These are phyloP conservation scores for Maconellicoccus hirsutus DNA, from an alignment of 1,140 invertebrate species.

Conservation along the genomic window DNA sequence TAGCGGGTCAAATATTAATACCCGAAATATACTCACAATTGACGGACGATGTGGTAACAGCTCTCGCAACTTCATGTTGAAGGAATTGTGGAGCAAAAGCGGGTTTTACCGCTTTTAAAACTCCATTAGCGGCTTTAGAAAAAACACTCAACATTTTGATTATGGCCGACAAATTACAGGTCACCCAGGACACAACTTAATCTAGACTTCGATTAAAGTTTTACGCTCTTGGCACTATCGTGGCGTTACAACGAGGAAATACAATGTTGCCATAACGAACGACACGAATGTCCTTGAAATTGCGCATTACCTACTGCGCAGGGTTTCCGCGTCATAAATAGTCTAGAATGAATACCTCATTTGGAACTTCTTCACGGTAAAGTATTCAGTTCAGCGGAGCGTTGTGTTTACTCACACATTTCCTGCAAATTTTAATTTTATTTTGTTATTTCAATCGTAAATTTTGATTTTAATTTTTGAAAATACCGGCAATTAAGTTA, in stretches of 20 bases:
- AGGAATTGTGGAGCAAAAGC: conserved; percentile 38
- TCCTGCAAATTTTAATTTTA: too few relatives aligned
- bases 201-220: not conserved
- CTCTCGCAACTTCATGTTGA: conserved; percentile 43
- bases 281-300: too few relatives aligned
- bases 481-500: too few relatives aligned
- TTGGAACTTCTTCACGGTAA: too few relatives aligned
- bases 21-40: conserved; percentile 43
- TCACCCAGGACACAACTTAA: conserved; percentile 7
- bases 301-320: too few relatives aligned
- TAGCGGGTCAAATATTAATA: not conserved
- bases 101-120: conserved; percentile 46
- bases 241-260: not conserved
- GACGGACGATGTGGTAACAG: conserved; percentile 39
- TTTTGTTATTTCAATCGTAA: too few relatives aligned
- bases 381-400: too few relatives aligned
- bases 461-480: too few relatives aligned
- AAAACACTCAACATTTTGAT: conserved; percentile 51
- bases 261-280: too few relatives aligned
- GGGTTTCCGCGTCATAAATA: too few relatives aligned
- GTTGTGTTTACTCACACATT: too few relatives aligned
- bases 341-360: too few relatives aligned
- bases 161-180: conserved; percentile 24
- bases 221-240: not conserved
- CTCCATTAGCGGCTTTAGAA: conserved; percentile 44